Evolutionary conservation across 2,113 vertebrate species (phyloP), one percentile per base, ranked within the genome.

Genomic region (Stictonetta naevosa): DNA sequence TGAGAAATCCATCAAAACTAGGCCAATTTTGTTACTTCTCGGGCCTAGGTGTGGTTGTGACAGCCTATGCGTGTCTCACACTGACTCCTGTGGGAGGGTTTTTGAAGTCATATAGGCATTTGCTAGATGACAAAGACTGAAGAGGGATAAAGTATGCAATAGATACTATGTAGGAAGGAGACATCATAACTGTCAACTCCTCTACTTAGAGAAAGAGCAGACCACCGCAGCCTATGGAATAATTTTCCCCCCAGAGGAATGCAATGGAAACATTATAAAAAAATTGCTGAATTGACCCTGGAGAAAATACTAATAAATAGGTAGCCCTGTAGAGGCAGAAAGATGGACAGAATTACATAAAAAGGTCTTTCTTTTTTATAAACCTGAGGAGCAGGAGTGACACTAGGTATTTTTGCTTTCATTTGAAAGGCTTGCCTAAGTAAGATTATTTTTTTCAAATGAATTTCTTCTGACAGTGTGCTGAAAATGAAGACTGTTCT

Each of bases 401-500:
- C 67, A 62, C 6, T 53, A 56, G 19, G 44, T 40, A 44, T 62
- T 89, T 92, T 68, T 77, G n/a, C 48, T 82, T 76, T 92, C 14
- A 8, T 91, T 86, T 92, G 56, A 83, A 85, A 92, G 26, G 12
- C 23, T 93, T 85, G 50, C 48, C 48, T 76, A 90, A 84, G 78
- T 93, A 74, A 89, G 55, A 44, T 76, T 64, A 85, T n/a, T 71
- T 82, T 73, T 92, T 95, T 76, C 85, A 92, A 93, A 96, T 53
- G 40, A 76, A 62, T 72, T 86, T 82, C 44, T 84, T 68, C 69
- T 87, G 90, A 73, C 73, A 96, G 58, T 10, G 14, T 62, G 25
- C 53, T 85, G 77, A 50, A 95, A 89, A 86, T 59, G 44, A 95
- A 86, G 66, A 69, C 15, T 94, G 94, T 79, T 86, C 92, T 96